These are phyloP conservation scores for cat (Felis catus) DNA, from an alignment of 2,113 vertebrate species.

Conservation along the genomic window DNA sequence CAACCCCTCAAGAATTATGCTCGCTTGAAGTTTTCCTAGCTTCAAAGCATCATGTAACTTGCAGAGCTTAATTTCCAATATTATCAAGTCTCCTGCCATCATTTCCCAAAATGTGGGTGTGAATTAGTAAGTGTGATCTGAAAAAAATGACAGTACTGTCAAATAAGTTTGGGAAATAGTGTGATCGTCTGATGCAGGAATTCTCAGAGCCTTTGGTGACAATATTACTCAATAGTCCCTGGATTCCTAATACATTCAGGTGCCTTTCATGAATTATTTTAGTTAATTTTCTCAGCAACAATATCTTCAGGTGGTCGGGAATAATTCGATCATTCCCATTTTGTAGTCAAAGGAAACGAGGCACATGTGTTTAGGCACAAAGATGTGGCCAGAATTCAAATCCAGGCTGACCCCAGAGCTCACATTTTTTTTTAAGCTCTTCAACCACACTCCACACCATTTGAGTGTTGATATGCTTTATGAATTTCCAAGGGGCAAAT, in stretches of 20 bases:
- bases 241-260: background rate
- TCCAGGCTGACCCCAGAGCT: background rate
- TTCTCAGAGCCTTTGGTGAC: constrained; percentile 9
- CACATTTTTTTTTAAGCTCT: background rate
- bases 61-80: background rate
- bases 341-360: background rate
- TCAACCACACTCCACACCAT: background rate
- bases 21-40: background rate
- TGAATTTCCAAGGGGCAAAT: background rate
- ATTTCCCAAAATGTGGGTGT: background rate
- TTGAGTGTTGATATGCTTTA: too few species aligned
- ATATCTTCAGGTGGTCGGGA: background rate
- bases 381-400: background rate
- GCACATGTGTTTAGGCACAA: background rate
- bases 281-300: background rate
- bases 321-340: background rate
- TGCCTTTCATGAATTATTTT: background rate
- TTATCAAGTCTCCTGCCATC: background rate
- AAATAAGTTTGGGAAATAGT: background rate
- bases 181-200: background rate
- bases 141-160: background rate
- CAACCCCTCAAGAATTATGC: background rate
- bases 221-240: background rate
- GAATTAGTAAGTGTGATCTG: background rate
- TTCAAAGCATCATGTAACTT: background rate